Conservation (phyloP, 2,113 vertebrate species). For the Mustelus asterias region DNA sequence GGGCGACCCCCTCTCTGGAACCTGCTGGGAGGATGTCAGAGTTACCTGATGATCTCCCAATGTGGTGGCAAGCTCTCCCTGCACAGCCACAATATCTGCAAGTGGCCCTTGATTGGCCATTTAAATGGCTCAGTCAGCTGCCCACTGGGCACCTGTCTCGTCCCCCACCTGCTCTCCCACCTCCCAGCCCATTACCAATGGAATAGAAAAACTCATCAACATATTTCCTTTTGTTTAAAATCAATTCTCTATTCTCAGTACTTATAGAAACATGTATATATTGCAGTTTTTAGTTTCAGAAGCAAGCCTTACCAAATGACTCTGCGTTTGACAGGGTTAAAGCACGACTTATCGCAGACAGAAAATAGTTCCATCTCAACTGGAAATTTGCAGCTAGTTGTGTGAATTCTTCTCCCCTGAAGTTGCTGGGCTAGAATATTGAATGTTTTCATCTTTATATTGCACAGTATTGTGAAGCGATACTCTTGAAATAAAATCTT, state of each 20-base stretch:
- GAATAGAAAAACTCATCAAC: neutral
- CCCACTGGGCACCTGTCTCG: too few species aligned
- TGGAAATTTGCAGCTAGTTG: conserved; percentile 52
- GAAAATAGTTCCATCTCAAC: conserved; percentile 55
- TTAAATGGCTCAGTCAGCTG: neutral
- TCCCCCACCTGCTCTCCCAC: neutral
- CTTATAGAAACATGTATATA: neutral
- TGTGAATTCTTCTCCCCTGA: conserved; percentile 49
- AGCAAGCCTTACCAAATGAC: conserved; percentile 53
- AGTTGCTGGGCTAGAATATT: conserved; percentile 49
- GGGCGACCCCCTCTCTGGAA: neutral
- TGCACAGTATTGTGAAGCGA: neutral
- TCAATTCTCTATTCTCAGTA: neutral
- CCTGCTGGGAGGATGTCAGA: neutral
- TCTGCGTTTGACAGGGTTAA: conserved; percentile 50
- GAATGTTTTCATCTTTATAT: neutral
- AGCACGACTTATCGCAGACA: conserved; percentile 52
- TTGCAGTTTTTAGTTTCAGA: neutral
- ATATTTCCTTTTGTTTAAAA: neutral
- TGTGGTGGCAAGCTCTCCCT: neutral
- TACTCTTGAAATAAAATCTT: neutral
- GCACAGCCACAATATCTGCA: neutral
- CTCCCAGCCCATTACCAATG: neutral
- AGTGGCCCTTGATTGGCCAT: too few species aligned
- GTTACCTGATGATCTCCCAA: neutral